Base-by-base conservation (phyloP, 1,140 invertebrate genomes). In the Drosophila pachea region DNA sequence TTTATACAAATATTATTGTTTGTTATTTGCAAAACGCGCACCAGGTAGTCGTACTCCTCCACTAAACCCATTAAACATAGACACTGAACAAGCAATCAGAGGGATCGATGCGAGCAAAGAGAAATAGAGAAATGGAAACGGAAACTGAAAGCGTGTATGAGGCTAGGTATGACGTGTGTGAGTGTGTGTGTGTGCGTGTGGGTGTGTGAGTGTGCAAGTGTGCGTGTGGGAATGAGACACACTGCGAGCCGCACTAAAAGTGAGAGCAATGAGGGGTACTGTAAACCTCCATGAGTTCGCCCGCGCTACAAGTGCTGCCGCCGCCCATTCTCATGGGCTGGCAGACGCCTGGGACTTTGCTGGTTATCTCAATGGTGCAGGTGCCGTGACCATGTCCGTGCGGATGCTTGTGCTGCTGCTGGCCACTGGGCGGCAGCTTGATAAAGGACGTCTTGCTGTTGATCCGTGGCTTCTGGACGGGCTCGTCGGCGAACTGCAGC, bases 241-340 rank as follows among this genome's bases (percentile, higher is more conserved):
- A n/a, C 5, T 2, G 12, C n/a, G n/a, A n/a, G n/a, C n/a, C n/a
- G n/a, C 5, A 12, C 38, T 68, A 83, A 16, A 63, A 70, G 33
- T 70, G 64, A 7, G 72, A 59, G 61, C 78, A 82, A 48, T 82
- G 77, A 11, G 64, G 48, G 11, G 69, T 72, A 45, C 76, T 81
- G 52, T 86, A 84, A 50, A 88, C 66, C 49, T 87, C 88, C 75
- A 89, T 82, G 31, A 88, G 75, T 14, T 89, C 82, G n/a, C 87
- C 88, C 43, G 87, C 73, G 33, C 87, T 76, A 32, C 88, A 89
- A 52, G 74, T 74, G 35, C 71, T 76, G 31, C 87, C 79, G 14
- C 53, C 29, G 22, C 72, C 82, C 7, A 74, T 65, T 22, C 66
- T 68, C 78, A 88, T 83, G 7, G 78, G 60, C 47, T 88, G 66